Conservation (phyloP, 1,140 invertebrate genomes). For the Vollenhovia emeryi region DNA sequence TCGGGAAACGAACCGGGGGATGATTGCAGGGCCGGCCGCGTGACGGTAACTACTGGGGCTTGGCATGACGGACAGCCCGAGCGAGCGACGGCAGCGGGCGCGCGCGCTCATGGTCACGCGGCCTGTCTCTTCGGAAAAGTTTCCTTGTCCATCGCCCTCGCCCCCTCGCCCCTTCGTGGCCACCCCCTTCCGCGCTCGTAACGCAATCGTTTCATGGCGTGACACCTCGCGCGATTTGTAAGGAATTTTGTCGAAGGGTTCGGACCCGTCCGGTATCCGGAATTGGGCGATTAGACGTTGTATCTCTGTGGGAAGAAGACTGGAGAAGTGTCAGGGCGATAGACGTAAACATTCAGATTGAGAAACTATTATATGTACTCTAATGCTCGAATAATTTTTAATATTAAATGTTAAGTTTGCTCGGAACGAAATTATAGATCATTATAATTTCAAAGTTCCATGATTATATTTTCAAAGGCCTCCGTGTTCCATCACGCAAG, state of each 20-base stretch:
- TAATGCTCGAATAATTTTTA: neutral
- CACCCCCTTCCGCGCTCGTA: slow-evolving; percentile 32
- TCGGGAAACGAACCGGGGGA: slow-evolving; percentile 73
- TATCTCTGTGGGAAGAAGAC: neutral
- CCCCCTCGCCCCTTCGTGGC: neutral
- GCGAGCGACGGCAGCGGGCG: slow-evolving; percentile 64
- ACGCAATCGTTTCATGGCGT: slow-evolving; percentile 67
- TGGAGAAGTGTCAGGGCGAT: neutral
- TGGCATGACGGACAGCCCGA: slow-evolving; percentile 80
- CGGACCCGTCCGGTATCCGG: slow-evolving; percentile 2
- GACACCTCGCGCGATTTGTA: slow-evolving; percentile 71
- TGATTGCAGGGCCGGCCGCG: slow-evolving; percentile 82
- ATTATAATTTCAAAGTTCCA: neutral
- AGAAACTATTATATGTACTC: neutral
- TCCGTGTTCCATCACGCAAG: neutral
- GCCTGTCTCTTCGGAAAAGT: slow-evolving; percentile 76
- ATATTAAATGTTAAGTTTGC: neutral
- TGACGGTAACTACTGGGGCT: slow-evolving; percentile 84
- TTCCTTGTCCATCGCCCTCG: slow-evolving; percentile 38
- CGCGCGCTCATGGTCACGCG: slow-evolving; percentile 75
- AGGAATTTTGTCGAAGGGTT: slow-evolving; percentile 55
- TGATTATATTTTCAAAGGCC: neutral
- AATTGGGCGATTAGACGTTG: neutral
- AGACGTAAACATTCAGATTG: neutral
- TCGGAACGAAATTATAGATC: neutral